A percentile compares a stretch with the other conserved stretches of the same genome.
These are phyloP conservation scores for Osmerus mordax DNA, from an alignment of 2,113 vertebrate species.

Conservation along the genomic window DNA sequence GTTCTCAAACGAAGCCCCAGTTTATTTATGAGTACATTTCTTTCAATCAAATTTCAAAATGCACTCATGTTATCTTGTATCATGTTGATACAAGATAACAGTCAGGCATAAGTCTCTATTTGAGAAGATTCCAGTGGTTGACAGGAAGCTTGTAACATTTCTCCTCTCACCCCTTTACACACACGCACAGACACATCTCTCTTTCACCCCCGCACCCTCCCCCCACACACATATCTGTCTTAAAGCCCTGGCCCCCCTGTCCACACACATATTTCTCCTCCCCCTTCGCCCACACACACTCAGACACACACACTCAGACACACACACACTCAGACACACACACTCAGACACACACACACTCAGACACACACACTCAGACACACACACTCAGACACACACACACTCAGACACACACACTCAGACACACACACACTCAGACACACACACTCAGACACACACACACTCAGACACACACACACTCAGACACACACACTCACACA, in stretches of 20 bases:
- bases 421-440: background rate
- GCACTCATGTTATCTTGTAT: too few species aligned
- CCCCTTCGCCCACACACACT: too few species aligned
- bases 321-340: too few species aligned
- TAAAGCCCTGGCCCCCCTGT: background rate
- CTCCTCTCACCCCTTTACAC: background rate
- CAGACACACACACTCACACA: background rate
- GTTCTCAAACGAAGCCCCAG: too few species aligned
- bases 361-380: too few species aligned
- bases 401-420: background rate
- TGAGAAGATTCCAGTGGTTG: background rate
- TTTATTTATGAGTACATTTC: too few species aligned
- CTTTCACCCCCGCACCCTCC: background rate
- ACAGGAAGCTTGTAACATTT: background rate
- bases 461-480: background rate
- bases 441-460: background rate
- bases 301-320: too few species aligned
- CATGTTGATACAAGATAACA: too few species aligned
- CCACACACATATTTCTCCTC: background rate
- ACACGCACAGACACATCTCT: background rate
- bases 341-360: background rate
- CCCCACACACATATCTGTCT: background rate
- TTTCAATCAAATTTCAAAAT: too few species aligned
- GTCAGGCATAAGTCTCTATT: too few species aligned
- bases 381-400: background rate